Percentiles rank a stretch among this genome's conserved stretches.
Conservation (phyloP, 2,113 vertebrate genomes). For the Sigmodon hispidus region DNA sequence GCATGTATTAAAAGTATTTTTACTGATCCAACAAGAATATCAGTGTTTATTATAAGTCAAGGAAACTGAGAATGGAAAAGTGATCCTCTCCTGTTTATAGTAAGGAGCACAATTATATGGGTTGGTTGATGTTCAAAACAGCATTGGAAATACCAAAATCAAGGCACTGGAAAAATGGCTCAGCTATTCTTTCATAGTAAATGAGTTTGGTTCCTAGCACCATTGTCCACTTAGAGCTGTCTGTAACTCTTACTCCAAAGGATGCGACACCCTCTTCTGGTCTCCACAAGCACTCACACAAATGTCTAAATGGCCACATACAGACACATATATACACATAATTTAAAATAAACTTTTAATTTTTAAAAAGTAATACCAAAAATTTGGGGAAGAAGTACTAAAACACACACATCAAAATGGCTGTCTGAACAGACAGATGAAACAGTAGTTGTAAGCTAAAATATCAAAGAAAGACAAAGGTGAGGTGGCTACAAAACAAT, state of each 20-base stretch:
- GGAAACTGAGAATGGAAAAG: not conserved
- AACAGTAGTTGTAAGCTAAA: not conserved
- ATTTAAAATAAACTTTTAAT: not conserved
- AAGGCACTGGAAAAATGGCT: not conserved
- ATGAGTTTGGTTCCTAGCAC: not conserved
- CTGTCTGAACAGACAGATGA: not conserved
- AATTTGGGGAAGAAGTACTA: not conserved
- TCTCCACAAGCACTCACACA: not conserved
- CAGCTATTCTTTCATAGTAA: not conserved
- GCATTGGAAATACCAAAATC: not conserved
- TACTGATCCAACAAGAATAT: constrained; percentile 35
- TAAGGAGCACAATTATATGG: not conserved
- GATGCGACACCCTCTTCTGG: not conserved
- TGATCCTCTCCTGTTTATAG: not conserved
- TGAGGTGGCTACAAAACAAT: not conserved
- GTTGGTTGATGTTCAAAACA: constrained; percentile 4
- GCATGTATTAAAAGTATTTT: constrained; percentile 6
- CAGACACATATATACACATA: not conserved
- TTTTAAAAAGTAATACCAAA: not conserved
- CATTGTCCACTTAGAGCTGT: not conserved
- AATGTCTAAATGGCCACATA: not conserved
- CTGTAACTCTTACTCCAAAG: not conserved
- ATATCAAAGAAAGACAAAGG: not conserved
- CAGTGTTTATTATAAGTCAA: not conserved
- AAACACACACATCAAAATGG: not conserved